A percentile compares a stretch with the other conserved stretches of the same genome.
These are phyloP conservation scores for Sipha flava DNA, from an alignment of 1,140 invertebrate genomes.

Conservation along the genomic window DNA sequence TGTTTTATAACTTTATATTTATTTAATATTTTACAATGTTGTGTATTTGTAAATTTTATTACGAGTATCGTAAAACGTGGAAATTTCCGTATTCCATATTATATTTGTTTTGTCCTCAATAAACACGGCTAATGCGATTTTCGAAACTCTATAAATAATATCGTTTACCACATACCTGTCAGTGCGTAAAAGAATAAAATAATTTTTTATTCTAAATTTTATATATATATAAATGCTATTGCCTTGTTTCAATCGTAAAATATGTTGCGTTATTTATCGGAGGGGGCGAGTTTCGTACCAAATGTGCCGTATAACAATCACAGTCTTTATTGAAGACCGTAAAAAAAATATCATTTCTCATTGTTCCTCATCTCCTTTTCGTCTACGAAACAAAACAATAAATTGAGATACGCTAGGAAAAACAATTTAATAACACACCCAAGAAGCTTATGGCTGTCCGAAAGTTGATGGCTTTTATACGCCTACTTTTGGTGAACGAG, in stretches of 20 bases:
- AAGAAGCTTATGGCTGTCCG: constrained; percentile 26
- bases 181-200: not conserved
- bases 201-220: not conserved
- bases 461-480: constrained; percentile 27
- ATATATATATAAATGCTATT: not conserved
- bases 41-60: not conserved
- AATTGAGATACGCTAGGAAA: constrained; percentile 25
- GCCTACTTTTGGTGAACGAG: constrained; percentile 12
- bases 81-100: too few relatives aligned
- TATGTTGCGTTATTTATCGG: constrained; percentile 12
- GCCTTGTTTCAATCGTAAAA: constrained; percentile 13
- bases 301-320: constrained; percentile 10
- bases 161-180: not conserved
- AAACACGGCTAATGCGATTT: not conserved
- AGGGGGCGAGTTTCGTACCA: constrained; percentile 8
- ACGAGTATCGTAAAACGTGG: too few relatives aligned
- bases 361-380: constrained; percentile 6
- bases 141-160: not conserved
- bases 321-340: constrained; percentile 24
- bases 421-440: constrained; percentile 31
- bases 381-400: constrained; percentile 25
- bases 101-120: not conserved
- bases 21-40: not conserved
- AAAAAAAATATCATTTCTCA: constrained; percentile 25
- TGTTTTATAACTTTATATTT: not conserved